Evolutionary conservation across 2,888 invertebrate genomes (phyloP), one percentile per base, ranked within the genome.

Genomic region (Pachycephus smyrnensis): DNA sequence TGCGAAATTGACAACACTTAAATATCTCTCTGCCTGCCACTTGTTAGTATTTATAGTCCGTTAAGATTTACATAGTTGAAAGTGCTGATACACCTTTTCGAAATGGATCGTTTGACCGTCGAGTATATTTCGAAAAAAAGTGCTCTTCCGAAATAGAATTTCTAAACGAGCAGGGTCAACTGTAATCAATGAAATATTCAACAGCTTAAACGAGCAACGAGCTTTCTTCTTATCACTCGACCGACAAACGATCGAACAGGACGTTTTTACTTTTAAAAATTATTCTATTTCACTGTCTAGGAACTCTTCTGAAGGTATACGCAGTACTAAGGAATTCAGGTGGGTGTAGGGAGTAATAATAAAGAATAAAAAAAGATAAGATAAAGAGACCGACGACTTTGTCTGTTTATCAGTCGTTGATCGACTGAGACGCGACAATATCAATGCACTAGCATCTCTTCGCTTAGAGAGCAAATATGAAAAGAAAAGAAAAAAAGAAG

Each of bases 1-100:
- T 73, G 55, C 15, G 55, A 73, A 73, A 73, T 73, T 73, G 31
- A 77, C 76, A 32, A 77, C 77, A 73, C 69, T 33, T 31, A 77
- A 73, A 35, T 73, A 35, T 35, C n/a, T n/a, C n/a, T n/a, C 69
- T 69, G 32, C 69, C 55, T 35, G 55, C 31, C 4, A 32, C 37
- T 15, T 12, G 23, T 55, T 55, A 23, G 23, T 9, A 23, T 23
- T 55, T 23, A 9, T 23, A 55, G 55, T 55, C 55, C 55, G 55
- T 55, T 23, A 55, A 55, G 55, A 55, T 55, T 55, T 23, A 55
- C 55, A 55, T 55, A 55, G 23, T 23, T 55, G 23, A 55, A 55
- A 55, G 9, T 55, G 55, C 23, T 9, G 55, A 55, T 55, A 55
- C 55, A 55, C 55, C 55, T 23, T 35, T 55, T 55, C 55, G 55